Evolutionary conservation across 2,888 invertebrate species (phyloP), one percentile per base, ranked within the genome.

Genomic region (Megastigmus dorsalis): DNA sequence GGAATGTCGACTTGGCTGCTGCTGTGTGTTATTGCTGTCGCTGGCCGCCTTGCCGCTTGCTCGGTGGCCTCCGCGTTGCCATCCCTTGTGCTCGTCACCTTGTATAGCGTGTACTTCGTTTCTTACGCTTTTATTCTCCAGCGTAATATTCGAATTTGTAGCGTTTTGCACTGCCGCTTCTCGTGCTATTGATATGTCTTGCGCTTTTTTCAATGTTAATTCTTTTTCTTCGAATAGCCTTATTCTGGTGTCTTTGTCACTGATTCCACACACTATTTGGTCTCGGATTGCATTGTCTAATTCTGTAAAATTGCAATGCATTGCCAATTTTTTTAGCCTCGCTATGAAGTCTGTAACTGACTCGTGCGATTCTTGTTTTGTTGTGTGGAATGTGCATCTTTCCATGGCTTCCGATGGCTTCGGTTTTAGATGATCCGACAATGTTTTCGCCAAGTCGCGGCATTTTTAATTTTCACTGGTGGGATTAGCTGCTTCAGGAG

Each of bases 291-390:
- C 69, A 4, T 50, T 45, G 7, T 73, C 66, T 28, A 77, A 36
- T 18, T 76, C 62, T 9, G 48, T n/a, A 55, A 78, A 80, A 38
- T 79, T 66, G 41, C 79, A 80, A 7, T 71, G 62, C 0, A 66
- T 13, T 0, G 80, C 73, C 36, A 79, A 52, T 7, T 70, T 71
- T 52, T 75, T 79, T 18, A 80, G 30, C 41, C 75, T 70, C 13
- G 48, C 20, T 6, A 13, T 23, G 23, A 48, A 48, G 9, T 48
- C 48, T 20, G 48, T 23, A 1, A 48, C 13, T 23, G 23, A 48
- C 7, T 48, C 48, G 23, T 48, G 9, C 7, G 20, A 2, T 1
- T 20, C 23, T 48, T 48, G 48, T 20, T 20, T 48, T 1, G 48
- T 6, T 6, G 10, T 6, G 6, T 48, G 18, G 23, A 48, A 48